phyloP scores from a whole-genome alignment of 2,113 vertebrate species.

The Syrrhaptes paradoxus region DNA sequence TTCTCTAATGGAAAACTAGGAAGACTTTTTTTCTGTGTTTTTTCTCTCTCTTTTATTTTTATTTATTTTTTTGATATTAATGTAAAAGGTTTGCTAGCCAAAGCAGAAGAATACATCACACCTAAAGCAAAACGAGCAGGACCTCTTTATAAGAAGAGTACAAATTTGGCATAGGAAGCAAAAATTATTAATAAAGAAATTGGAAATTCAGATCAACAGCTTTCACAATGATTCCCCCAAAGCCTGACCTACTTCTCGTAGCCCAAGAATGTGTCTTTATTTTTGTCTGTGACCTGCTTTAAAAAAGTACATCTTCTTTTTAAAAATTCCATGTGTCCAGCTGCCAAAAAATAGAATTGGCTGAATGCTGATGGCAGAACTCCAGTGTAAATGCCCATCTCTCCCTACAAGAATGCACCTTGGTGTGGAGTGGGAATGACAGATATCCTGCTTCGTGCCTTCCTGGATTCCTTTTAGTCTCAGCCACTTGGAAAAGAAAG shows the following conservation, averaged over 20 bases:
- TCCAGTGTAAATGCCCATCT: conserved; percentile 68
- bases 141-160: not conserved
- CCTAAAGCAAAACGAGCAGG: not conserved
- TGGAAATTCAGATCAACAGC: conserved; percentile 16
- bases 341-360: conserved; percentile 56
- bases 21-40: not conserved
- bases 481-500: conserved; percentile 30
- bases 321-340: conserved; percentile 11
- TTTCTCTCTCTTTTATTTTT: not conserved
- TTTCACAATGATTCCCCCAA: conserved; percentile 37
- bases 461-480: conserved; percentile 23
- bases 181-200: not conserved
- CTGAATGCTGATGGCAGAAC: conserved; percentile 16
- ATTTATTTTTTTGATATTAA: not conserved
- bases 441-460: conserved; percentile 21
- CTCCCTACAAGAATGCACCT: conserved; percentile 45
- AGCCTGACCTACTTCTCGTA: conserved; percentile 64
- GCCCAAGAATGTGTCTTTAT: conserved; percentile 59
- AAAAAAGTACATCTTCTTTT: conserved; percentile 36
- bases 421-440: conserved; percentile 27
- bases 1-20: conserved; percentile 40
- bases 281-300: conserved; percentile 63
- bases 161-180: not conserved
- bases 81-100: not conserved
- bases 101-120: not conserved